Conservation (phyloP, 2,113 vertebrate genomes). For the Hypomesus transpacificus region DNA sequence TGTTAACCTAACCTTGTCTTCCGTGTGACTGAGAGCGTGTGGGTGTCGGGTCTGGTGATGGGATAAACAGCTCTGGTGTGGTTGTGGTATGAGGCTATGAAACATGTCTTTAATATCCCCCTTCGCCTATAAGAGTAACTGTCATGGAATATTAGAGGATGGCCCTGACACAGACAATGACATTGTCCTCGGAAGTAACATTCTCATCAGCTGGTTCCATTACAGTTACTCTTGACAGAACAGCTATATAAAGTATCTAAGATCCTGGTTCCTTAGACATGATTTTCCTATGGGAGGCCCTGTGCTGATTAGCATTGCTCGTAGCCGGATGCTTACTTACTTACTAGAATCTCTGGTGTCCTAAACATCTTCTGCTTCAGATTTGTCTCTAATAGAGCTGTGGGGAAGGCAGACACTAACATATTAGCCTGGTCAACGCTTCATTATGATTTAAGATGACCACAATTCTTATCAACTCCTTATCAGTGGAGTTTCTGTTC, state of each 20-base stretch:
- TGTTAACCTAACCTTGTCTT: slow-evolving; percentile 56
- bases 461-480: slow-evolving; percentile 13
- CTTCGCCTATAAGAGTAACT: slow-evolving; percentile 41
- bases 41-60: slow-evolving; percentile 55
- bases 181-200: background rate
- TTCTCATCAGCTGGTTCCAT: slow-evolving; percentile 34
- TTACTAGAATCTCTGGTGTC: background rate
- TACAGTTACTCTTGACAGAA: slow-evolving; percentile 37
- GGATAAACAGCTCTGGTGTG: slow-evolving; percentile 24
- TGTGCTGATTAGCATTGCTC: background rate
- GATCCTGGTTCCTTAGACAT: background rate
- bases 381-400: background rate
- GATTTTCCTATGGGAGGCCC: background rate
- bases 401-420: slow-evolving; percentile 44
- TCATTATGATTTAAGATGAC: slow-evolving; percentile 7
- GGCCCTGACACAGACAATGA: background rate
- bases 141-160: slow-evolving; percentile 27
- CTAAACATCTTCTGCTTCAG: background rate
- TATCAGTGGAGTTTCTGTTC: background rate
- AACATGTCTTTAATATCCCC: slow-evolving; percentile 17
- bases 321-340: slow-evolving; percentile 9
- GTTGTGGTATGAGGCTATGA: slow-evolving; percentile 31
- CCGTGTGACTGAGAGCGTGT: slow-evolving; percentile 51
- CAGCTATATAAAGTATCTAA: background rate
- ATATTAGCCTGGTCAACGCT: slow-evolving; percentile 20